Base-by-base conservation (phyloP, 2,113 vertebrate species). In the Alouatta palliata region DNA sequence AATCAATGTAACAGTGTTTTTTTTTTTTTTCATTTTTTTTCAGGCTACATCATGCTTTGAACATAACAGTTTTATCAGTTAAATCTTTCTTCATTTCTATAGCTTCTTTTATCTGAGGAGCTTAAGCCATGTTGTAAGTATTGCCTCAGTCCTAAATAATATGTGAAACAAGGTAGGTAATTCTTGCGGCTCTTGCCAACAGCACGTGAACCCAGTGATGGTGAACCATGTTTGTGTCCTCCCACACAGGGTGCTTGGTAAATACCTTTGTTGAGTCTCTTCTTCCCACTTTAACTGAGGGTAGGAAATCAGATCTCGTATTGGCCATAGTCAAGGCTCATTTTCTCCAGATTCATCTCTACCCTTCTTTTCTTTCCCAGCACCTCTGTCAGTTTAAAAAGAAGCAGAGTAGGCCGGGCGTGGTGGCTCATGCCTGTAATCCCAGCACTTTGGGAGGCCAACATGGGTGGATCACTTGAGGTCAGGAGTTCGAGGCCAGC, bases 21-120 rank as follows among this genome's bases (percentile, higher is more conserved):
- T 61, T 61, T 6, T 61, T 23, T 61, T 61, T 61, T 61, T 30
- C 23, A 61, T 58, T 64, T 64, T 64, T 56, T 64, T 64, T 64
- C 27, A 64, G 61, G 5, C 12, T 64, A 14, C 61, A 30, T 64
- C 61, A 64, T 30, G 61, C 27, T 64, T 64, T 32, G 27, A 91
- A 40, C 73, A 61, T 1, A 16, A 92, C 1, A 19, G 90, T 95
- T 95, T 95, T 88, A 86, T 91, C 37, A 64, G 79, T 68, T 95
- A 80, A 93, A 8, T 70, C 6, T 88, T 32, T 94, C 81, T 97
- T 96, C 76, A 58, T 93, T 84, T 94, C 56, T 56, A 14, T 49
- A 92, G 61, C 30, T 58, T 43, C 20, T 83, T 70, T 71, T 47
- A 61, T 91, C 45, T 80, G 66, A 91, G 25, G 68, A 58, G 23